Conservation (phyloP, 2,113 vertebrate species). For the Emydocephalus ijimae region DNA sequence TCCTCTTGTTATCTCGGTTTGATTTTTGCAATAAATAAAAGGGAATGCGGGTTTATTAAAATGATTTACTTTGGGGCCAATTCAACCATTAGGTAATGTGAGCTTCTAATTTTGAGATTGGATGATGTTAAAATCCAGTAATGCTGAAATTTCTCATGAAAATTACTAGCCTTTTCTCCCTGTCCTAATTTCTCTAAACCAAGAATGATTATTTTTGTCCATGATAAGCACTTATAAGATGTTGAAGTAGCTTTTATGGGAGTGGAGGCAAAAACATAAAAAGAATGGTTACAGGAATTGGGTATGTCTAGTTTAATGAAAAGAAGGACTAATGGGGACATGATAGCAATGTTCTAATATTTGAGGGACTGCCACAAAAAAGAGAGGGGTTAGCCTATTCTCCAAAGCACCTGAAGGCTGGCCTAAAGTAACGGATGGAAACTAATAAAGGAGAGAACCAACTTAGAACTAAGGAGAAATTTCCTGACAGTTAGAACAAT, state of each 20-base stretch:
- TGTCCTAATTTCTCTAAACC: not conserved
- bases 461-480: not conserved
- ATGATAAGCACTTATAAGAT: not conserved
- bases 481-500: not conserved
- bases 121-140: not conserved
- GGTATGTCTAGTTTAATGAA: not conserved
- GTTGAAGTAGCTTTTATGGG: not conserved
- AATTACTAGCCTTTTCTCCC: not conserved
- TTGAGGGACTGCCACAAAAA: not conserved
- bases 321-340: not conserved
- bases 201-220: not conserved
- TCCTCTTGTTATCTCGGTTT: not conserved
- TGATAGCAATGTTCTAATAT: not conserved
- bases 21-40: not conserved
- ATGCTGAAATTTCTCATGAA: not conserved
- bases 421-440: fast-evolving
- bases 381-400: not conserved
- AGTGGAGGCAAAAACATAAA: not conserved
- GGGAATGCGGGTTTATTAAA: not conserved
- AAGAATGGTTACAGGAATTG: not conserved
- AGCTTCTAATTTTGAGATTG: not conserved
- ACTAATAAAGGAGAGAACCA: not conserved
- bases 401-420: not conserved
- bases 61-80: not conserved
- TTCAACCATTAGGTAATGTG: not conserved